Evolutionary conservation across 2,888 invertebrate species (phyloP).

Genomic region (Lasioglossum villosulum): DNA sequence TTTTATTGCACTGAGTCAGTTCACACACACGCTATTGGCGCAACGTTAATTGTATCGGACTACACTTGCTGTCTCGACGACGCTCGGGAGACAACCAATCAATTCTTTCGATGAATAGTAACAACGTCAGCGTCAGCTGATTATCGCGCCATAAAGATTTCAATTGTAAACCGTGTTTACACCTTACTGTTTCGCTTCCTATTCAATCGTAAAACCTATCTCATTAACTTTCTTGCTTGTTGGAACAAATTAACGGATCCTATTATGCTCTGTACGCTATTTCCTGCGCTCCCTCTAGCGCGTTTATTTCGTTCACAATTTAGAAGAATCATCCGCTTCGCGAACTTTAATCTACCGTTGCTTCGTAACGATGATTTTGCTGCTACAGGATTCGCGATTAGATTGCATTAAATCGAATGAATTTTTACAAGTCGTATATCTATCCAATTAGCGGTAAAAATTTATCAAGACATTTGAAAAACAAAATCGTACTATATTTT

Average conservation of each 20-base stretch:
- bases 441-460: not conserved
- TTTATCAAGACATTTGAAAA: not conserved
- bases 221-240: not conserved
- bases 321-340: not conserved
- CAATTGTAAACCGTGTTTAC: not conserved
- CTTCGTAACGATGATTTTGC: not conserved
- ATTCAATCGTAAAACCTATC: constrained; percentile 5
- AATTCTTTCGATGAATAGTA: constrained; percentile 55
- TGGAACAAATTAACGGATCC: not conserved
- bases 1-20: constrained; percentile 59
- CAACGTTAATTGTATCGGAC: constrained; percentile 60
- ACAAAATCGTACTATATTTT: not conserved
- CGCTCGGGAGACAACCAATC: constrained; percentile 44
- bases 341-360: not conserved
- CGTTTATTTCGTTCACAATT: not conserved
- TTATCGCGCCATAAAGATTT: constrained; percentile 15
- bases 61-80: constrained; percentile 35
- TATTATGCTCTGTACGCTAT: not conserved
- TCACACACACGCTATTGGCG: constrained; percentile 32
- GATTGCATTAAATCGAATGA: not conserved
- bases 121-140: constrained; percentile 4
- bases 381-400: not conserved
- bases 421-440: not conserved
- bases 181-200: too few relatives aligned
- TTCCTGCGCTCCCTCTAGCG: not conserved